Evolutionary conservation across 2,113 vertebrate species (phyloP).

Genomic region (Gnathochromis pfefferi): DNA sequence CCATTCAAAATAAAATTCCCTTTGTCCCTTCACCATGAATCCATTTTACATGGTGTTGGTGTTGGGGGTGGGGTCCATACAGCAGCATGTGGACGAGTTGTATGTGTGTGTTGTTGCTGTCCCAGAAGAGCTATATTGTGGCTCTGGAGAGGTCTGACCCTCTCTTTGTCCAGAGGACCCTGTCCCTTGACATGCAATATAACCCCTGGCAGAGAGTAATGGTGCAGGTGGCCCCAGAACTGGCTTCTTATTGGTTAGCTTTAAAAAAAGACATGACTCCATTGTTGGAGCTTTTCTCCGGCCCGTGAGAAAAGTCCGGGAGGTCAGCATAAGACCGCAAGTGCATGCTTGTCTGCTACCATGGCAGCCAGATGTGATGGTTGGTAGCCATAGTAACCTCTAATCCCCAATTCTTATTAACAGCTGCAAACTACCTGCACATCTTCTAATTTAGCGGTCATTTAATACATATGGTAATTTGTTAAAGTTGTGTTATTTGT

Average conservation of each 20-base stretch:
- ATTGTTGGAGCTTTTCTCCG: conserved; percentile 60
- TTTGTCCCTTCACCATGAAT: background rate
- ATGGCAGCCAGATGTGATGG: conserved; percentile 69
- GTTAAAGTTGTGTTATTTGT: conserved; percentile 18
- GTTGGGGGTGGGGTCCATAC: background rate
- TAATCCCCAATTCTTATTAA: conserved; percentile 20
- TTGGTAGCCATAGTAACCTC: conserved; percentile 35
- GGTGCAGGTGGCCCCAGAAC: conserved; percentile 42
- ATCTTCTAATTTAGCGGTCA: background rate
- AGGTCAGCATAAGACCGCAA: conserved; percentile 61
- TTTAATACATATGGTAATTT: background rate
- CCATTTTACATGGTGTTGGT: background rate
- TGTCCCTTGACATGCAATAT: conserved; percentile 40
- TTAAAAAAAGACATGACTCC: conserved; percentile 27
- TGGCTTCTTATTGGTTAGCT: conserved; percentile 38
- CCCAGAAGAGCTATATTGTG: conserved; percentile 34
- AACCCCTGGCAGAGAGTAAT: conserved; percentile 42
- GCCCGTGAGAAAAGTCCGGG: conserved; percentile 63
- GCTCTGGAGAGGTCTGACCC: conserved; percentile 20
- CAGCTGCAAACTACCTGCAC: conserved; percentile 13
- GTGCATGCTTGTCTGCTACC: conserved; percentile 49
- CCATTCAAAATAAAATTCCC: conserved; percentile 19
- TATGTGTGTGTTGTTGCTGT: background rate
- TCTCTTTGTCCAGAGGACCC: conserved; percentile 43
- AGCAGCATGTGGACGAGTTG: conserved; percentile 1